phyloP scores from a whole-genome alignment of 2,888 invertebrate genomes.

The Stomorhina lunata region DNA sequence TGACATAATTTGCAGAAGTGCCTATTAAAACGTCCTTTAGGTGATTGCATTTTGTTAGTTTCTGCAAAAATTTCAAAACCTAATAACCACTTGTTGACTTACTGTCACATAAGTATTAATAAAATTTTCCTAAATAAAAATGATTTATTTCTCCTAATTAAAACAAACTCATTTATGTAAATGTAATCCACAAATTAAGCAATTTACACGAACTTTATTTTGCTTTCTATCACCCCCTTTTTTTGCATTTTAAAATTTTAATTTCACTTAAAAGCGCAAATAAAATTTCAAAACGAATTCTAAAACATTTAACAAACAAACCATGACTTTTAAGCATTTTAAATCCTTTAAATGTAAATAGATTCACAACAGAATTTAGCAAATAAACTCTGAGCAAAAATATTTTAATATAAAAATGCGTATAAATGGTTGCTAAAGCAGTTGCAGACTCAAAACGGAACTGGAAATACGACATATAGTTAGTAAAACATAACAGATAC shows the following conservation, averaged over 20 bases:
- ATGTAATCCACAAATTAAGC: background rate
- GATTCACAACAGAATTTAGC: background rate
- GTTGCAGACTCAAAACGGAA: slow-evolving; percentile 22
- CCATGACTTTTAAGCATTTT: background rate
- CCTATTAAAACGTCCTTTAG: too few species aligned
- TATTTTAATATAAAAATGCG: background rate
- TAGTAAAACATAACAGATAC: too few species aligned
- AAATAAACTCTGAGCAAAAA: background rate
- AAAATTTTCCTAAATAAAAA: too few species aligned
- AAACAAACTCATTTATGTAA: background rate
- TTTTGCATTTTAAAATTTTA: background rate
- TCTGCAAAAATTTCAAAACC: too few species aligned
- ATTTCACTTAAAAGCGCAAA: background rate
- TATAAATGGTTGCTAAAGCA: background rate
- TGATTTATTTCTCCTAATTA: too few species aligned
- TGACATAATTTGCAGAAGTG: too few species aligned
- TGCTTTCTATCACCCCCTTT: background rate
- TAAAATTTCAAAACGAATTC: background rate
- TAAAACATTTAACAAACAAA: background rate
- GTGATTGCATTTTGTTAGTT: too few species aligned
- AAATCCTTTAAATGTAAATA: slow-evolving; percentile 33
- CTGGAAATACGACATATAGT: slow-evolving; percentile 7
- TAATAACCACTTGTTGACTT: too few species aligned
- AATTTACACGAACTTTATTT: background rate
- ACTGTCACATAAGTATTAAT: too few species aligned